Evolutionary conservation across 2,888 invertebrate genomes (phyloP).

Genomic region (Clitarchus hookeri): DNA sequence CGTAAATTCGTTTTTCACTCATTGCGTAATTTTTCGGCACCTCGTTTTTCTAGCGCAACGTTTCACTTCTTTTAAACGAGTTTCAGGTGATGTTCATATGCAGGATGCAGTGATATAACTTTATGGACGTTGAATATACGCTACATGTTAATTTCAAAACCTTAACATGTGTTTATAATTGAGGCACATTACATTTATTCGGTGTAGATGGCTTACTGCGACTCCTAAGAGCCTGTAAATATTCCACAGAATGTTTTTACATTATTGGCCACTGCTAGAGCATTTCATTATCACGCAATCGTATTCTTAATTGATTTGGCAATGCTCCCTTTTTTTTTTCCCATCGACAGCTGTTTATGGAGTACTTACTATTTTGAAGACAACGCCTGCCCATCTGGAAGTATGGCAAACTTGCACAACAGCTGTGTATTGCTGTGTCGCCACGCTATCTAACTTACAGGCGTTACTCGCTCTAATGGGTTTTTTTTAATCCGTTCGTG

Average conservation of each 20-base stretch:
- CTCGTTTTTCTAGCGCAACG: too few relatives aligned
- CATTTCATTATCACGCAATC: not conserved
- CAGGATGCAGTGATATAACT: too few relatives aligned
- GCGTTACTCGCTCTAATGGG: not conserved
- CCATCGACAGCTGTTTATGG: not conserved
- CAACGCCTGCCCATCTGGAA: not conserved
- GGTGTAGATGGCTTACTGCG: too few relatives aligned
- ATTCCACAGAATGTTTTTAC: not conserved
- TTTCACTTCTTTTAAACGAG: too few relatives aligned
- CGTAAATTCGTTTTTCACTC: too few relatives aligned
- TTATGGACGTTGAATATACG: too few relatives aligned
- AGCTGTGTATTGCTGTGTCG: not conserved
- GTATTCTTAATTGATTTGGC: not conserved
- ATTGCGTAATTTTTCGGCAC: too few relatives aligned
- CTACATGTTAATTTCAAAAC: too few relatives aligned
- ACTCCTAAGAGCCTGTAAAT: not conserved
- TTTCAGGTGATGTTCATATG: too few relatives aligned
- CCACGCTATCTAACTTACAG: not conserved
- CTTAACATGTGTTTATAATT: too few relatives aligned
- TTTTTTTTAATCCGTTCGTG: too few relatives aligned
- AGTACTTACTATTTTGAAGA: not conserved
- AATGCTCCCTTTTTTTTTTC: not conserved
- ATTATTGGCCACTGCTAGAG: not conserved
- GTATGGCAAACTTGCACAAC: not conserved
- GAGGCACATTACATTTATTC: too few relatives aligned